These are phyloP conservation scores for Pristiophorus japonicus DNA, from an alignment of 2,113 vertebrate genomes.

Conservation along the genomic window DNA sequence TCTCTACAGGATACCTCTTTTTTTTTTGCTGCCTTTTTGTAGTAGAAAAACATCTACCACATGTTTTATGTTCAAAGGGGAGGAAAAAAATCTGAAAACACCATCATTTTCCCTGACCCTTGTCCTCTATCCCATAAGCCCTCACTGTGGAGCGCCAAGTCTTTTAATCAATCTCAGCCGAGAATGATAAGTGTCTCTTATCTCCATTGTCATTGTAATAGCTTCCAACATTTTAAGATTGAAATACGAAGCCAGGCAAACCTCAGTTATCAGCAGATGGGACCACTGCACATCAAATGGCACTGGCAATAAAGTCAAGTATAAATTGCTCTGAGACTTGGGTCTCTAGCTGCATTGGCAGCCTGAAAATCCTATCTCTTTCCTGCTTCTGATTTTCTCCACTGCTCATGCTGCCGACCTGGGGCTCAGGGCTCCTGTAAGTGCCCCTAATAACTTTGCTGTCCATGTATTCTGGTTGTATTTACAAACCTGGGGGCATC, in stretches of 20 bases:
- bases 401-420: slow-evolving; percentile 45
- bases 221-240: slow-evolving; percentile 64
- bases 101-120: slow-evolving; percentile 38
- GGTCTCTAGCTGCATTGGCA: slow-evolving; percentile 54
- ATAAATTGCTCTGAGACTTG: slow-evolving; percentile 81
- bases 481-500: slow-evolving; percentile 39
- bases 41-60: slow-evolving; percentile 31
- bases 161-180: slow-evolving; percentile 60
- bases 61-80: slow-evolving; percentile 35
- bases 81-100: background rate
- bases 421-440: slow-evolving; percentile 46
- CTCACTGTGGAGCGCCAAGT: slow-evolving; percentile 57
- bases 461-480: slow-evolving; percentile 39
- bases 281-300: slow-evolving; percentile 68
- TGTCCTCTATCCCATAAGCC: slow-evolving; percentile 51
- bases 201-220: slow-evolving; percentile 73
- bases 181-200: slow-evolving; percentile 70
- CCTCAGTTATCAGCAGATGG: slow-evolving; percentile 60
- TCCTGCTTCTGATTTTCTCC: slow-evolving; percentile 42
- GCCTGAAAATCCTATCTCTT: slow-evolving; percentile 42
- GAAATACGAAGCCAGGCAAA: slow-evolving; percentile 47
- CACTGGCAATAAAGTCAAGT: slow-evolving; percentile 65
- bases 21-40: slow-evolving; percentile 29
- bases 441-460: slow-evolving; percentile 39
- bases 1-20: background rate